Evolutionary conservation across 2,797 vertebrate species (phyloP), one percentile per base, ranked within the genome.

Genomic region (Prunella strophiata): DNA sequence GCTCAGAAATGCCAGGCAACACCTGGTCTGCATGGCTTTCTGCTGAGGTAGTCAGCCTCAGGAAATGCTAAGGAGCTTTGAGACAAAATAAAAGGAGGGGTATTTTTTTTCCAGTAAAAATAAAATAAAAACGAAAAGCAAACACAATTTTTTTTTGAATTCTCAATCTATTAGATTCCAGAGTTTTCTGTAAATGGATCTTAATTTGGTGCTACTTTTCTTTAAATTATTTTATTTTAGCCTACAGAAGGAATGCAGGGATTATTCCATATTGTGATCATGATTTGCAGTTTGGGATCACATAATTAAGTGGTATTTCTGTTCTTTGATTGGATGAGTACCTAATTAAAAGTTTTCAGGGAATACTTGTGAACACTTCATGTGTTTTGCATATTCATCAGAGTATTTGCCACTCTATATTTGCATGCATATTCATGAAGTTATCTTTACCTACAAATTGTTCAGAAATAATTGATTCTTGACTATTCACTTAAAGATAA

Each of bases 261-360:
- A 38, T 74, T 80, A 50, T 57, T 71, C 66, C 42, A 58, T 42
- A n/a, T 11, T 86, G 42, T 74, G 30, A 54, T 65, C 10, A 9
- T 51, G 14, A 48, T 83, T 40, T 91, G 57, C 22, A 61, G 8
- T 68, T 52, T 94, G 42, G 38, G 50, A 74, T 83, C 94, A 80
- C 3, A 4, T 12, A 58, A n/a, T 13, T 40, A 81, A 81, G 47
- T 36, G 65, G 38, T 76, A 51, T 43, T 75, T 81, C 66, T 86
- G 30, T 43, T 78, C 43, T 57, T 90, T 80, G 45, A 77, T 25
- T 91, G 76, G 70, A 72, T 70, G 51, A 90, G 51, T 70, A 17
- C 21, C 62, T 78, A 78, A 91, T 73, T 85, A 87, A 81, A 86
- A 88, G 63, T 93, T 82, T 89, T 83, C 48, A 82, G 74, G 92